Evolutionary conservation across 2,797 vertebrate species (phyloP).

Genomic region (Aphelocoma californica): DNA sequence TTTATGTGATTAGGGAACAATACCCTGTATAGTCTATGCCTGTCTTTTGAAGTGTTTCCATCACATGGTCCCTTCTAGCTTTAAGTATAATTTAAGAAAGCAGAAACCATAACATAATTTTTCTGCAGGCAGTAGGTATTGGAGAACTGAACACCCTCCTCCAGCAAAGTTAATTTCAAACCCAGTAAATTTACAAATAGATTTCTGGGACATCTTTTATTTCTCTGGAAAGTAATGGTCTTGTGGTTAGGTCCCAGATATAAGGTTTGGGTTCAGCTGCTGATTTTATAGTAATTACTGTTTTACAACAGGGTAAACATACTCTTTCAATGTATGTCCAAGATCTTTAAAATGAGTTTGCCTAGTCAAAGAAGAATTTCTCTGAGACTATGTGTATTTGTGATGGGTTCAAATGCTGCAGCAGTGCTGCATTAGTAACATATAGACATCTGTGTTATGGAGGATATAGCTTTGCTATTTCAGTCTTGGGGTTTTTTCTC

Average conservation of each 20-base stretch:
- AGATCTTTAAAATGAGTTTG: not conserved
- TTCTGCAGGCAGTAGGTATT: not conserved
- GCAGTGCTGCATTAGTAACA: not conserved
- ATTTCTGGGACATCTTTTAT: not conserved
- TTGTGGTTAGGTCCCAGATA: not conserved
- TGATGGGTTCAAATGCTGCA: not conserved
- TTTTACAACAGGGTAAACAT: not conserved
- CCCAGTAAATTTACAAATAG: not conserved
- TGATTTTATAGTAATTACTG: not conserved
- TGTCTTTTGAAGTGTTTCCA: not conserved
- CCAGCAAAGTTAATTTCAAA: not conserved
- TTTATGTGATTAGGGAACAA: not conserved
- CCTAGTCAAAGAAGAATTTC: not conserved
- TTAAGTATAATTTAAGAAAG: not conserved
- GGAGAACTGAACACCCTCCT: not conserved
- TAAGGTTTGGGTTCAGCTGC: not conserved
- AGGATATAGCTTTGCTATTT: not conserved
- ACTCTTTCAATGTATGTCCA: not conserved
- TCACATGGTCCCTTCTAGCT: not conserved
- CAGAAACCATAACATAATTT: not conserved
- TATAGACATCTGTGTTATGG: not conserved
- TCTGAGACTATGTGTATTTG: not conserved
- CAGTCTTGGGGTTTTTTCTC: not conserved
- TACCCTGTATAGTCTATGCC: not conserved
- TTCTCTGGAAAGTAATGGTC: not conserved